Percentiles rank a stretch among this genome's conserved stretches.
These are phyloP conservation scores for Dolichopus griseipennis DNA, from an alignment of 2,888 invertebrate species.

Conservation along the genomic window DNA sequence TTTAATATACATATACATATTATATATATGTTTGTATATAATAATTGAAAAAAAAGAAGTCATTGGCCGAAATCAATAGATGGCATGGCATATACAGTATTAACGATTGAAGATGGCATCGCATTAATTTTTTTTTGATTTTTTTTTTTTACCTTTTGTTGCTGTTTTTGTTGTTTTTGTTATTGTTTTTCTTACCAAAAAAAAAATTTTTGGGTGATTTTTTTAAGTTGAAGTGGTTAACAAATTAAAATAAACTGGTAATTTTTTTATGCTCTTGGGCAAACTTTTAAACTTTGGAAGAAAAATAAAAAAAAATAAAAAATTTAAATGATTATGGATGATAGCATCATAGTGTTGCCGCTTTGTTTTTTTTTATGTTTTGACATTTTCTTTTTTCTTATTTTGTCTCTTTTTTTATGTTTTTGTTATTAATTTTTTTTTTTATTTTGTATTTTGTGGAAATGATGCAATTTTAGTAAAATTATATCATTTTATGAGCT, in stretches of 20 bases:
- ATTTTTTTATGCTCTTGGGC: conserved; percentile 6
- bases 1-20: no score
- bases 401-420: background rate
- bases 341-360: no score
- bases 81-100: background rate
- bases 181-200: no score
- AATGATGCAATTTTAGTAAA: background rate
- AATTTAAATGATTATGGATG: background rate
- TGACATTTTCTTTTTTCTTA: background rate
- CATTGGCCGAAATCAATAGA: conserved; percentile 1
- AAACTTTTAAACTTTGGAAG: background rate
- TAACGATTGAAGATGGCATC: background rate
- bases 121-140: background rate
- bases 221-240: background rate
- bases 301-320: background rate
- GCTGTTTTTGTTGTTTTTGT: background rate
- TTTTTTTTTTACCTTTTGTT: background rate
- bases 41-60: background rate
- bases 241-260: background rate
- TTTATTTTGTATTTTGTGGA: background rate
- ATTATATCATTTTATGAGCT: background rate
- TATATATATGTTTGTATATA: no score
- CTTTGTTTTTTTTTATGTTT: no score
- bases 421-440: background rate
- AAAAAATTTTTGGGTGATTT: no score